phyloP scores from a whole-genome alignment of 2,113 vertebrate species.

The Spilogale gracilis region DNA sequence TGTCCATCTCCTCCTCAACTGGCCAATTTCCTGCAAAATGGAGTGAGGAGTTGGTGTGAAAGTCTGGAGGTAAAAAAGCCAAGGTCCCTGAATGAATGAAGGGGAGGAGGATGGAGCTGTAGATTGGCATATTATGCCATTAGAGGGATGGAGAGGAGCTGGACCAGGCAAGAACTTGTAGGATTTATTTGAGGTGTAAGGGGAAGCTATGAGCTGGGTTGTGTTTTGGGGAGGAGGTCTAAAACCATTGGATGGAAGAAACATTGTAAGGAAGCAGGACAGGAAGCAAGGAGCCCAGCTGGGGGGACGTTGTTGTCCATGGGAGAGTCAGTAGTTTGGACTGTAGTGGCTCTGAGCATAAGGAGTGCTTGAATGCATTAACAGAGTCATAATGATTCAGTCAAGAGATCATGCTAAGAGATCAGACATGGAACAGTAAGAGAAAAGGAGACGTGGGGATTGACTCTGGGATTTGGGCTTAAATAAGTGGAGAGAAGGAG shows the following conservation, averaged over 20 bases:
- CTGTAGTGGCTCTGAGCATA: not conserved
- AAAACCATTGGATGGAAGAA: not conserved
- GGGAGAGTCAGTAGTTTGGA: not conserved
- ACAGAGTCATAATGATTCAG: not conserved
- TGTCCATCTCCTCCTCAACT: not conserved
- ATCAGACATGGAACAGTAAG: not conserved
- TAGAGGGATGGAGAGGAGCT: not conserved
- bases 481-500: not conserved
- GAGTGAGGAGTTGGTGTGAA: not conserved
- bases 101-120: accelerated
- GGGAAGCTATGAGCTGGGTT: not conserved
- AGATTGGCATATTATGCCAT: not conserved
- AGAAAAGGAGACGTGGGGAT: not conserved
- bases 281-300: not conserved
- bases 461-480: not conserved
- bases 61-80: not conserved
- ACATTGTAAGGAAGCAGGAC: not conserved
- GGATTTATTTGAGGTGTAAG: not conserved
- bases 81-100: not conserved
- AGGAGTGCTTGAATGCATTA: not conserved
- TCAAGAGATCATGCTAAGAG: not conserved
- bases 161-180: not conserved
- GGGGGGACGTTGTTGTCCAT: not conserved
- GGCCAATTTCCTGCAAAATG: not conserved
- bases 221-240: not conserved